phyloP scores from a whole-genome alignment of 1,140 invertebrate genomes.

The Carposina sasakii region DNA sequence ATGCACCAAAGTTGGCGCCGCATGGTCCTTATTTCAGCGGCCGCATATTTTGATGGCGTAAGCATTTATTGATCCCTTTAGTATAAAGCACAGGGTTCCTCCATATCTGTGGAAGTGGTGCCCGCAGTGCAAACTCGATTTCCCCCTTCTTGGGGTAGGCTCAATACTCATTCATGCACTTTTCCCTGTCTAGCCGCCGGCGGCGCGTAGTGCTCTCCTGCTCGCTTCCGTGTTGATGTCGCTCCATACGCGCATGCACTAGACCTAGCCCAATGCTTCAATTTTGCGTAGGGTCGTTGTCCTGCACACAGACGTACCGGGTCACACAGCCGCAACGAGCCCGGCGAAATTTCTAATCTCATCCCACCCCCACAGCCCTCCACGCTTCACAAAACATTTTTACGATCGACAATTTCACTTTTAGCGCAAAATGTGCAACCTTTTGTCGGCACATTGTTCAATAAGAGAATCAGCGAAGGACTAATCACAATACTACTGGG shows the following conservation, averaged over 20 bases:
- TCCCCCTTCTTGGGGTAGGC: constrained; percentile 68
- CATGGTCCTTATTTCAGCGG: too few relatives aligned
- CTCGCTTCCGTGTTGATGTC: constrained; percentile 61
- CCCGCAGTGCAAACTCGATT: constrained; percentile 66
- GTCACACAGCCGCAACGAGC: too few relatives aligned
- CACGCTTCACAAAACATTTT: constrained; percentile 6
- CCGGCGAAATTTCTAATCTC: constrained; percentile 28
- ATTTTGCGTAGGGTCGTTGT: constrained; percentile 73
- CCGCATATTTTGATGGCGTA: neutral
- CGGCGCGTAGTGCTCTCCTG: constrained; percentile 47
- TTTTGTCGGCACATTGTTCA: constrained; percentile 25
- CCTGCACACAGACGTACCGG: too few relatives aligned
- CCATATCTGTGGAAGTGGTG: constrained; percentile 58
- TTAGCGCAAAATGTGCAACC: constrained; percentile 37
- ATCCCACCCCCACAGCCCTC: neutral
- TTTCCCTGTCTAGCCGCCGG: constrained; percentile 56
- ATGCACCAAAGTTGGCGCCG: too few relatives aligned
- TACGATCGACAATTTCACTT: constrained; percentile 28
- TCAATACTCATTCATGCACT: constrained; percentile 69
- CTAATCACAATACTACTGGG: constrained; percentile 24
- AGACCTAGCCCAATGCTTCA: constrained; percentile 72
- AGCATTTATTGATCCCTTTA: constrained; percentile 52
- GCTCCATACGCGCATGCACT: constrained; percentile 66
- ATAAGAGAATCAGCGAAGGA: constrained; percentile 18
- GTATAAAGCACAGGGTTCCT: constrained; percentile 42